These are phyloP conservation scores for Epinephelus lanceolatus DNA, from an alignment of 2,113 vertebrate genomes.

Conservation along the genomic window DNA sequence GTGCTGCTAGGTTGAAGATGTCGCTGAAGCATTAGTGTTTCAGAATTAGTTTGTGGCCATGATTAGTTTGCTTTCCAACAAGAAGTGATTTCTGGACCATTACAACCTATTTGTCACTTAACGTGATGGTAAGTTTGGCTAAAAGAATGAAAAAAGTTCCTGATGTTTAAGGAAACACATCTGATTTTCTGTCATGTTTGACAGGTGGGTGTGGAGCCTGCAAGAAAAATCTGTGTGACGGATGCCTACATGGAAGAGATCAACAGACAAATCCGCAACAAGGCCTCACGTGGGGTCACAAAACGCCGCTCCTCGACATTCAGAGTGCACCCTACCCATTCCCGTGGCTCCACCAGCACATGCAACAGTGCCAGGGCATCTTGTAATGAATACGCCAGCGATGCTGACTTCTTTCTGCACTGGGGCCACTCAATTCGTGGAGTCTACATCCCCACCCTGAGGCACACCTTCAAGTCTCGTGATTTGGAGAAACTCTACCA, in stretches of 20 bases:
- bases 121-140: neutral
- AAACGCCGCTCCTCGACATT: constrained; percentile 76
- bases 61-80: no score
- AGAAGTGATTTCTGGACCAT: neutral
- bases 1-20: no score
- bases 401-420: constrained; percentile 82
- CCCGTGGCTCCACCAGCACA: constrained; percentile 53
- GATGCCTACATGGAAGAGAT: constrained; percentile 83
- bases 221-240: constrained; percentile 80
- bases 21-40: no score
- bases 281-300: constrained; percentile 73
- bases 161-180: neutral
- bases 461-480: constrained; percentile 83
- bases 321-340: constrained; percentile 66
- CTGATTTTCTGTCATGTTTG: neutral
- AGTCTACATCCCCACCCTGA: constrained; percentile 79
- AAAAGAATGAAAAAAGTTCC: neutral
- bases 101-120: neutral
- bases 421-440: constrained; percentile 76
- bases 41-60: no score
- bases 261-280: constrained; percentile 83
- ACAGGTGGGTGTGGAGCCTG: constrained; percentile 80
- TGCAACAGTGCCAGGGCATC: constrained; percentile 20
- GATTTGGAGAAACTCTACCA: constrained; percentile 86
- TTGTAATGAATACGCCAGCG: constrained; percentile 63